A percentile compares a stretch with the other conserved stretches of the same genome.
Evolutionary conservation across 2,888 invertebrate genomes (phyloP).

Genomic region (Cordilura impudica): DNA sequence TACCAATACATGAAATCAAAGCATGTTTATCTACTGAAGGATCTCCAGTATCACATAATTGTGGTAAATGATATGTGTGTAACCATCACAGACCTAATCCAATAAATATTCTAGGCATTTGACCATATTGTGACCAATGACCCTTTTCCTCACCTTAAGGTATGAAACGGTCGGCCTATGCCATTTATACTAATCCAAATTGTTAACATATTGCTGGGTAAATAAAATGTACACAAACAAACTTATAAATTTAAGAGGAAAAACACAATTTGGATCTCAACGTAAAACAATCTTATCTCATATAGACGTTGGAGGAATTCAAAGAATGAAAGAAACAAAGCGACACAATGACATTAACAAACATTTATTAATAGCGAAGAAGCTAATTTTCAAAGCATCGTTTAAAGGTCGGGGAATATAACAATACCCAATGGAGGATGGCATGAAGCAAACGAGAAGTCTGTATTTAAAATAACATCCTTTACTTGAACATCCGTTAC

Average conservation of each 20-base stretch:
- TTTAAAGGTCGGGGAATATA: slow-evolving; percentile 1
- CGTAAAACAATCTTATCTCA: background rate
- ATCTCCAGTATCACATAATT: too few species aligned
- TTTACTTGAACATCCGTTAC: slow-evolving; percentile 12
- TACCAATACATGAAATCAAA: too few species aligned
- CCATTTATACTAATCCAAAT: too few species aligned
- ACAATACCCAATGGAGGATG: slow-evolving; percentile 14
- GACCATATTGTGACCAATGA: too few species aligned
- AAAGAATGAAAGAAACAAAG: background rate
- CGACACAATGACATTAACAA: background rate
- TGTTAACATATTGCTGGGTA: background rate
- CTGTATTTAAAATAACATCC: background rate
- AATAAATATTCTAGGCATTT: too few species aligned
- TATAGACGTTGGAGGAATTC: background rate
- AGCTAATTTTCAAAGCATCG: slow-evolving; percentile 46
- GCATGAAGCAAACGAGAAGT: background rate
- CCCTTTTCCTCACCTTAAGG: too few species aligned
- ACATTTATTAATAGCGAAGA: background rate
- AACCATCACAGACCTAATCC: too few species aligned
- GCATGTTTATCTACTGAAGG: too few species aligned
- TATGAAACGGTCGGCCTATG: too few species aligned
- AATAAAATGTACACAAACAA: background rate
- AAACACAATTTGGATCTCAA: background rate
- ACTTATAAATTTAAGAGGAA: background rate
- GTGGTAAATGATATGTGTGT: too few species aligned